Percentiles rank a stretch among this genome's conserved stretches.
These are phyloP conservation scores for Odocoileus virginianus DNA, from an alignment of 2,113 vertebrate species.

Conservation along the genomic window DNA sequence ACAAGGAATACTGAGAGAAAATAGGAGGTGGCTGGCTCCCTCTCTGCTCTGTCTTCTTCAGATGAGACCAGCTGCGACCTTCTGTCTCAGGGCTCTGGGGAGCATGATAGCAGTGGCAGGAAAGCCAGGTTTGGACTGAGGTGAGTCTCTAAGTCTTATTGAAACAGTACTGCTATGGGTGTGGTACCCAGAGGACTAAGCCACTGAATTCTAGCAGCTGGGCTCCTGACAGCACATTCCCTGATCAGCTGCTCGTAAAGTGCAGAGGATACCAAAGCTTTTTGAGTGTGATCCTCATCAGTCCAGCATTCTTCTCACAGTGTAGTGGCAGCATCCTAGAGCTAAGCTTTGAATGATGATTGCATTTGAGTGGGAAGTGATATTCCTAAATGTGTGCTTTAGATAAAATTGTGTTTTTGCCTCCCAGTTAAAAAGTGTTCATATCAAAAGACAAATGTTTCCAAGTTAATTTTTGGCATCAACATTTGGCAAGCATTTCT, in stretches of 20 bases:
- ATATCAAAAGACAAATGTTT: neutral
- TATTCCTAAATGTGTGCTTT: neutral
- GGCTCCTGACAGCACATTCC: neutral
- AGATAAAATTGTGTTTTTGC: neutral
- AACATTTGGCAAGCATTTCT: neutral
- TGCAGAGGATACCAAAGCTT: neutral
- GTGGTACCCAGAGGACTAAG: neutral
- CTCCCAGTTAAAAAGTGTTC: neutral
- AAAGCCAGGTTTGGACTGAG: neutral
- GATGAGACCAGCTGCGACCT: neutral
- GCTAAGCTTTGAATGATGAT: neutral
- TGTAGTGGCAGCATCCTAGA: neutral
- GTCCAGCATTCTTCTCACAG: neutral
- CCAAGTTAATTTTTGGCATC: neutral
- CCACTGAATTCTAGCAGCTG: neutral
- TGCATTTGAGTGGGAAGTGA: neutral
- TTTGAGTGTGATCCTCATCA: neutral
- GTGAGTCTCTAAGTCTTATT: neutral
- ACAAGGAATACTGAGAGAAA: neutral
- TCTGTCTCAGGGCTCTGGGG: neutral
- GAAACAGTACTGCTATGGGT: neutral
- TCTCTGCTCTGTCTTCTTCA: neutral
- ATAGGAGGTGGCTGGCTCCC: neutral
- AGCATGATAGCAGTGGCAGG: fast-evolving
- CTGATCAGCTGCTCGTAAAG: neutral